These are phyloP conservation scores for Zaprionus tsacasi DNA, from an alignment of 1,140 invertebrate genomes.

Conservation along the genomic window DNA sequence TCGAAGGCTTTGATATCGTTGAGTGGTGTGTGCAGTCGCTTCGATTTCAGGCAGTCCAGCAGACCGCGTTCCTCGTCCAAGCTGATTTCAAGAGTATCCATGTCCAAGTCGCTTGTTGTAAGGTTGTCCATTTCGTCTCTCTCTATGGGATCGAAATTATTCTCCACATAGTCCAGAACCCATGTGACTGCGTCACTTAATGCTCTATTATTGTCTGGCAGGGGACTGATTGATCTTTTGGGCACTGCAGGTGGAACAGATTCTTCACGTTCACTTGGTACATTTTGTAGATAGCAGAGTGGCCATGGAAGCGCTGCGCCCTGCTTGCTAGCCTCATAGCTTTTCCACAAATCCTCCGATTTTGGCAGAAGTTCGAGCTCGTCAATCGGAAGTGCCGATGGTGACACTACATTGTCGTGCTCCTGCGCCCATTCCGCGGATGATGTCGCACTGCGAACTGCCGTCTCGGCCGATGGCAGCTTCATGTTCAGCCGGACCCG, in stretches of 20 bases:
- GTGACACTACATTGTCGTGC: background rate
- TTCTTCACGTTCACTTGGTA: background rate
- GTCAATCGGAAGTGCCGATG: background rate
- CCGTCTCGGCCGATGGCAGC: background rate
- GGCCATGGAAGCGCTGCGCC: slow-evolving; percentile 26
- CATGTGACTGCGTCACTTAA: background rate
- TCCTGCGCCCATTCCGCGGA: background rate
- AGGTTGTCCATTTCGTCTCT: background rate
- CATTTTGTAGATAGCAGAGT: background rate
- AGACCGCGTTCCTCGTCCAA: slow-evolving; percentile 28
- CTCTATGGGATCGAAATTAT: background rate
- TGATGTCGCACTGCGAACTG: background rate
- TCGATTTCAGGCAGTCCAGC: slow-evolving; percentile 31
- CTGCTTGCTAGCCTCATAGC: background rate
- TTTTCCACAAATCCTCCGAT: slow-evolving; percentile 32
- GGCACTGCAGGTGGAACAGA: background rate
- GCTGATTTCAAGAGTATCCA: background rate
- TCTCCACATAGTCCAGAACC: background rate
- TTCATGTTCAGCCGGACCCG: background rate
- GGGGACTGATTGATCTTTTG: background rate
- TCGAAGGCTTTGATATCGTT: slow-evolving; percentile 42
- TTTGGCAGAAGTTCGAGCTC: slow-evolving; percentile 1
- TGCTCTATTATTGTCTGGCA: background rate
- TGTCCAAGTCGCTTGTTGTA: background rate
- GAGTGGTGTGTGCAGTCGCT: slow-evolving; percentile 9